These are phyloP conservation scores for Tapirus indicus DNA, from an alignment of 2,797 vertebrate genomes.

Conservation along the genomic window DNA sequence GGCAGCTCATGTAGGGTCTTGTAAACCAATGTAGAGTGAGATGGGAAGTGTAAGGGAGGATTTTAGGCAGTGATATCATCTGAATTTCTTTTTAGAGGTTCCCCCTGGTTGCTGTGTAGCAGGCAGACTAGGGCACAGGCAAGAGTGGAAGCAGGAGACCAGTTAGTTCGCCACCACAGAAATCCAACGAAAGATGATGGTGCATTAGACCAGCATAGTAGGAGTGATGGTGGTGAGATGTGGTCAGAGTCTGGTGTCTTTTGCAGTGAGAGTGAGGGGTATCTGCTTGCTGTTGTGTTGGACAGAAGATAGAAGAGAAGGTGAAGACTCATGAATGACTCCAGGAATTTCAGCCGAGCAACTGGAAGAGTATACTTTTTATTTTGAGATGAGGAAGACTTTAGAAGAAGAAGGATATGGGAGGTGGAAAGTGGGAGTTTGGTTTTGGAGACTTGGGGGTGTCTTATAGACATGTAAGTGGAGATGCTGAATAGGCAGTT, in stretches of 20 bases:
- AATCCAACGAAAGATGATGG: neutral
- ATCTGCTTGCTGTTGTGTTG: neutral
- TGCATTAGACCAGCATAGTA: neutral
- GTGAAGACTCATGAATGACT: neutral
- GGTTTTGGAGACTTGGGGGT: neutral
- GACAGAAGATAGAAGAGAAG: neutral
- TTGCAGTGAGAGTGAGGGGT: neutral
- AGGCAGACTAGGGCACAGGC: too few relatives aligned
- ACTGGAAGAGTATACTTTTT: neutral
- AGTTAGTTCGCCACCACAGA: neutral
- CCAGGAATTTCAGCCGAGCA: neutral
- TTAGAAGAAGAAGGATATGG: neutral
- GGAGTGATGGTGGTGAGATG: neutral
- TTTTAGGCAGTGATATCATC: neutral
- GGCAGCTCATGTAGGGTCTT: neutral
- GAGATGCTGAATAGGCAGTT: neutral
- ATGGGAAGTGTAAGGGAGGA: neutral
- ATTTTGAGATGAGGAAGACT: neutral
- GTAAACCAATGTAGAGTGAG: neutral
- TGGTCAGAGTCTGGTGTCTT: neutral
- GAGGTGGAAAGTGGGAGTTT: neutral
- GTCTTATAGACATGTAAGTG: neutral
- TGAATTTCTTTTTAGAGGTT: slow-evolving; percentile 25
- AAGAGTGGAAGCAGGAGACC: neutral
- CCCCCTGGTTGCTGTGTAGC: neutral